Conservation (phyloP, 2,888 invertebrate genomes). For the Thysanoteuthis rhombus region DNA sequence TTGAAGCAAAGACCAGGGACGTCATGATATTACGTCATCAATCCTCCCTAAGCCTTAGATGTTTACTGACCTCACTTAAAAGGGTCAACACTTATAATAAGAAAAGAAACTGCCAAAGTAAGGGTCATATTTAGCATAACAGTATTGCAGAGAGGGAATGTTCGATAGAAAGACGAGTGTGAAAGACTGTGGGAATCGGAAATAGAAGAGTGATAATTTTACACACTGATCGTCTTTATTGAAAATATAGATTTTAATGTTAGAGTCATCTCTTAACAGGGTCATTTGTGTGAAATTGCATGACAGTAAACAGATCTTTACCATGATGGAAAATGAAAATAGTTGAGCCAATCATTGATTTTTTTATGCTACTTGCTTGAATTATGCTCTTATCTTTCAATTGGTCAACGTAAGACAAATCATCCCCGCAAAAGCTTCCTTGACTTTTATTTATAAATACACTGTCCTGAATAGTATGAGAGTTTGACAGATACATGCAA, state of each 20-base stretch:
- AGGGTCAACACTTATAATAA: background rate
- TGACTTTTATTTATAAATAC: background rate
- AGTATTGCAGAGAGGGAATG: background rate
- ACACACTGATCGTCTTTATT: background rate
- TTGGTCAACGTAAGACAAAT: background rate
- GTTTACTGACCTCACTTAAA: background rate
- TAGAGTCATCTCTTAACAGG: background rate
- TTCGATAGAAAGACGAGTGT: background rate
- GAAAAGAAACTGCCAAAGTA: background rate
- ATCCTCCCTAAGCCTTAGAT: background rate
- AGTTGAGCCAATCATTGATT: background rate
- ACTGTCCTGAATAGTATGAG: background rate
- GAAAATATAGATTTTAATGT: background rate
- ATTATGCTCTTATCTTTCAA: background rate
- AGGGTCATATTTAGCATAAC: background rate
- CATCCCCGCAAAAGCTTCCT: background rate
- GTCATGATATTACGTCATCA: background rate
- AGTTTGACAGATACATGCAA: background rate
- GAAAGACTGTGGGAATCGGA: background rate
- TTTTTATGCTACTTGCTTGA: background rate
- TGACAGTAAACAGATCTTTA: background rate
- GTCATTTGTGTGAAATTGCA: background rate
- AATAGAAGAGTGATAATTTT: background rate
- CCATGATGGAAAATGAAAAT: background rate
- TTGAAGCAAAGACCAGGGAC: background rate